Base-by-base conservation (phyloP, 2,888 invertebrate genomes). In the Proisotoma minuta region DNA sequence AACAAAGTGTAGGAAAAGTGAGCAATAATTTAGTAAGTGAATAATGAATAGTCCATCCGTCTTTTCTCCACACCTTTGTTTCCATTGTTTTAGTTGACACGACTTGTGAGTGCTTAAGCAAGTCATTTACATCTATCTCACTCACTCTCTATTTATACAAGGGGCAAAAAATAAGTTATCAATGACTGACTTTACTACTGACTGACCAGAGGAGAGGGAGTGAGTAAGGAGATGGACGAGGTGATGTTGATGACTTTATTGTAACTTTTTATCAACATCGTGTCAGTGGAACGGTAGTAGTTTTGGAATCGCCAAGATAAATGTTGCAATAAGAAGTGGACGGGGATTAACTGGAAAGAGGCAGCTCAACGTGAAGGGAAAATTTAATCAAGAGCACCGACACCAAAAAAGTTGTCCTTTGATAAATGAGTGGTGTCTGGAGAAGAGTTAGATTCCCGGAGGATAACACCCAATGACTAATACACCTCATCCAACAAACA, bases 341-440 rank as follows among this genome's bases (percentile, higher is more conserved):
- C 34, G 34, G 8, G 34, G 15, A 34, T 34, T 8, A 34, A 34
- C 15, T 8, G 34, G 43, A 12, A 4, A 43, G 18, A 43, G 43
- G 4, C 43, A n/a, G 43, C 5, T 15, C 20, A 22, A 54, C n/a
- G 20, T 20, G 34, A 39, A 54, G 39, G 39, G 52, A 39, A 54
- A 54, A 54, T 54, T 54, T 54, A 54, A 54, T 54, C 53, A 54
- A 54, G 53, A 54, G 53, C 23, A 51, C 51, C 51, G 51, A 24
- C 51, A 51, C 51, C 28, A 51, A 51, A 27, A 51, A 54, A 18
- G 8, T n/a, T 22, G 20, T 23, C 23, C 39, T 29, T 29, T 54
- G 53, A 54, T 54, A 39, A 54, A 54, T 54, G 53, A 54, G 53
- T 22, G 12, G n/a, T 51, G 51, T 51, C 51, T 51, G 51, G 51